Conservation (phyloP, 2,113 vertebrate genomes). For the Silurus meridionalis region DNA sequence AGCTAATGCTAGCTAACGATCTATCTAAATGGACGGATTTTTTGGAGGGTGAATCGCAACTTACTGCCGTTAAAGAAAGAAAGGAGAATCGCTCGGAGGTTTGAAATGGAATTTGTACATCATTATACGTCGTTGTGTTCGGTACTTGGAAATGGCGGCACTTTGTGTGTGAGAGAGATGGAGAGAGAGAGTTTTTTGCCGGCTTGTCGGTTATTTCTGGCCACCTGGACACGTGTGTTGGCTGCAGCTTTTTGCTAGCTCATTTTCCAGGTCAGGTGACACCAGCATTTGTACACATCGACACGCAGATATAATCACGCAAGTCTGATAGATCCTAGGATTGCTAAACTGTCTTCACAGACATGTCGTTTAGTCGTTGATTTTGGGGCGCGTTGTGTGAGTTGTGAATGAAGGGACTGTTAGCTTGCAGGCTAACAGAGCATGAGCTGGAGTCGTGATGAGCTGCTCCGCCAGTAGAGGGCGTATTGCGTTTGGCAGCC, state of each 20-base stretch:
- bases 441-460: background rate
- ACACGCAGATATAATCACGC: background rate
- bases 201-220: background rate
- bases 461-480: conserved; percentile 6
- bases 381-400: no score
- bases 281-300: background rate
- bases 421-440: background rate
- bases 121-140: background rate
- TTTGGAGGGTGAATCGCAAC: conserved; percentile 36
- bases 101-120: background rate
- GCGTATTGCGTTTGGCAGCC: background rate
- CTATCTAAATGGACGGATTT: conserved; percentile 59
- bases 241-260: conserved; percentile 33
- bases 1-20: conserved; percentile 41
- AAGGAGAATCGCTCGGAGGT: conserved; percentile 36
- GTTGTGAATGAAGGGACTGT: background rate
- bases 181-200: background rate
- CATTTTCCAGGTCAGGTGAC: conserved; percentile 1
- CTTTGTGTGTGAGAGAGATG: no score
- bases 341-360: no score
- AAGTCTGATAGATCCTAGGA: no score
- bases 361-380: background rate
- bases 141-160: no score
- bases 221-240: conserved; percentile 50
- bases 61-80: conserved; percentile 61